These are phyloP conservation scores for Thaumatotibia leucotreta DNA, from an alignment of 1,140 invertebrate species.

Conservation along the genomic window DNA sequence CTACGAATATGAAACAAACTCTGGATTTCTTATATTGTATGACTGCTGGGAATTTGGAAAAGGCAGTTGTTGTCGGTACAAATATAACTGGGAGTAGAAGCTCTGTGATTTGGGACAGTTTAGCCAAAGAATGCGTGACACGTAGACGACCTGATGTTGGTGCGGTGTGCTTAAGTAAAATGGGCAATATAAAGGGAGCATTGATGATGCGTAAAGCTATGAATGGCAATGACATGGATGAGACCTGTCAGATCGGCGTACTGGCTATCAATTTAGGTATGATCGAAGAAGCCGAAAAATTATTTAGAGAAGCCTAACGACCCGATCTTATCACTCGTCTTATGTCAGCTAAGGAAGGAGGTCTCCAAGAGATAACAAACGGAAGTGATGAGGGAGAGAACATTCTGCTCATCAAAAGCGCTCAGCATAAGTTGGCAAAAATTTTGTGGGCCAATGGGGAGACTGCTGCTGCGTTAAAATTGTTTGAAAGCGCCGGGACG, in stretches of 20 bases:
- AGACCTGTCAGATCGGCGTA: constrained; percentile 90
- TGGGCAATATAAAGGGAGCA: constrained; percentile 94
- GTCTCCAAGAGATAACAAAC: constrained; percentile 60
- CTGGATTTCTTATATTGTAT: constrained; percentile 96
- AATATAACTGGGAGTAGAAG: constrained; percentile 53
- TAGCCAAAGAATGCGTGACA: constrained; percentile 98
- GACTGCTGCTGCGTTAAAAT: constrained; percentile 80
- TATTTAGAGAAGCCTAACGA: constrained; percentile 88
- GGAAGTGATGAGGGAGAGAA: constrained; percentile 61
- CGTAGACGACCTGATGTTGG: constrained; percentile 95
- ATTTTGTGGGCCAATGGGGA: constrained; percentile 86
- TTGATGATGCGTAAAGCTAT: constrained; percentile 88
- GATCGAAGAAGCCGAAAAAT: constrained; percentile 91
- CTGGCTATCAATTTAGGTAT: constrained; percentile 95
- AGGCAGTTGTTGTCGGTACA: constrained; percentile 96
- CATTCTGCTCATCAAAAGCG: constrained; percentile 83
- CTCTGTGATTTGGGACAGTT: constrained; percentile 94
- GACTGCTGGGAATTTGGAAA: constrained; percentile 93
- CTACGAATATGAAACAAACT: constrained; percentile 88
- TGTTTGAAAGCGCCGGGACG: constrained; percentile 90
- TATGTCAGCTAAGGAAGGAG: constrained; percentile 67
- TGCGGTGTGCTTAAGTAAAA: constrained; percentile 94
- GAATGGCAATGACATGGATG: constrained; percentile 82
- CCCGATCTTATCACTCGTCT: constrained; percentile 92
- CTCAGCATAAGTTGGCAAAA: constrained; percentile 90